Evolutionary conservation across 2,113 vertebrate species (phyloP), one percentile per base, ranked within the genome.

Genomic region (Harpagus bidentatus): DNA sequence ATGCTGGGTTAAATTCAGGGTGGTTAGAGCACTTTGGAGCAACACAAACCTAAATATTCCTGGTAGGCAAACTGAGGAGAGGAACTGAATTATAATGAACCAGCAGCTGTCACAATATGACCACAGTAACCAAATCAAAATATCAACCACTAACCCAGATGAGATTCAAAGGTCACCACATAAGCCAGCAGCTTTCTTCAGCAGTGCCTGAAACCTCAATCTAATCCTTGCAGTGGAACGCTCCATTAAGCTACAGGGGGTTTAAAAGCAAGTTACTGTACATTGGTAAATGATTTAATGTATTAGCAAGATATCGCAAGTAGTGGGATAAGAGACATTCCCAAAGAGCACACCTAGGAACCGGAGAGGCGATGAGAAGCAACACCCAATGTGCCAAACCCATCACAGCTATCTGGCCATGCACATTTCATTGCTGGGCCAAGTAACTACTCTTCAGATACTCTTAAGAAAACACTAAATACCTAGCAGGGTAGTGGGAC

Each of bases 21-120:
- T 36, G 86, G 87, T 70, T 38, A 73, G 86, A 96, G 92, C 82
- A 70, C 94, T 95, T 26, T 62, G 79, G 96, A 97, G 93, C 86
- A 67, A 95, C 82, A 45, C 91, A 95, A 97, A 95, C 92, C 83
- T 71, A 86, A 97, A 97, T 95, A 95, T 93, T 97, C 93, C 95
- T 91, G 88, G 76, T 86, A 59, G 69, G 96, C 95, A 91, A 92
- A 97, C 8, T 5, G 16, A 95, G 94, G 94, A 69, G 95, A 92
- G 93, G 93, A 82, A 89, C 71, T 56, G 97, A 95, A 97, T 96
- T 89, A 25, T 85, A 97, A 95, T 91, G 96, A 98, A 72, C 91
- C 82, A 55, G 95, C 97, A 97, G 98, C 98, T 97, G 98, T 98
- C 96, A 97, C 97, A 97, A 93, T 93, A 90, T 45, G 96, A 97